These are phyloP conservation scores for Acrobasis consociella DNA, from an alignment of 2,888 invertebrate species.

Conservation along the genomic window DNA sequence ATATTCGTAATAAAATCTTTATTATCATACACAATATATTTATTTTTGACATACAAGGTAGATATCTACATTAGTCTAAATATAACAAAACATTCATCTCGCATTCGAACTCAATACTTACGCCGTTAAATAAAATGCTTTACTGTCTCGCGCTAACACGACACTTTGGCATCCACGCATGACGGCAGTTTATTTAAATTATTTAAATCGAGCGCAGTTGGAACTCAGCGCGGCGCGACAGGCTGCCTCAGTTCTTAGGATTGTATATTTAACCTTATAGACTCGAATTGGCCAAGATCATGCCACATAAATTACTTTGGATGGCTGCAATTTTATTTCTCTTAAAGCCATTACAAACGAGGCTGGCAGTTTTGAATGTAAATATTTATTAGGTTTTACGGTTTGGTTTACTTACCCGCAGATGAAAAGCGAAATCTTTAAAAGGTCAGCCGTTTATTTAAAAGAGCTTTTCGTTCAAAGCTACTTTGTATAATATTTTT, in stretches of 20 bases:
- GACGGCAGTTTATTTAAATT: constrained; percentile 10
- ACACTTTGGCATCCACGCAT: constrained; percentile 12
- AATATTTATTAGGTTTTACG: constrained; percentile 13
- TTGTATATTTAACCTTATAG: constrained; percentile 11
- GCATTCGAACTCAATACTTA: background rate
- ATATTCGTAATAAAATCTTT: too few species aligned
- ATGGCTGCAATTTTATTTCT: constrained; percentile 17
- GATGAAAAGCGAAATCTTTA: constrained; percentile 8
- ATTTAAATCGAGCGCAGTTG: background rate
- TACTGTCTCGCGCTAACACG: constrained; percentile 7
- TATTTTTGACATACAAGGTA: too few species aligned
- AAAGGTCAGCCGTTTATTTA: background rate
- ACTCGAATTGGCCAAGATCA: constrained; percentile 12
- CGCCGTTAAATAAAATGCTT: constrained; percentile 13
- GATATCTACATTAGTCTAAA: too few species aligned
- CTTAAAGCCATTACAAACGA: constrained; percentile 11
- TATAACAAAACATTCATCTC: background rate
- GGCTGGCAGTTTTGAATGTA: constrained; percentile 12
- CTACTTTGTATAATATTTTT: background rate
- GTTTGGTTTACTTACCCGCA: background rate
- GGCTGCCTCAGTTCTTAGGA: background rate
- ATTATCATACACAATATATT: too few species aligned
- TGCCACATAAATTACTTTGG: constrained; percentile 14
- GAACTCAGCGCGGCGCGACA: background rate
- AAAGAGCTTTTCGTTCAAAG: background rate